A percentile compares a stretch with the other conserved stretches of the same genome.
These are phyloP conservation scores for Esox masquinongy DNA, from an alignment of 2,797 vertebrate genomes.

Conservation along the genomic window DNA sequence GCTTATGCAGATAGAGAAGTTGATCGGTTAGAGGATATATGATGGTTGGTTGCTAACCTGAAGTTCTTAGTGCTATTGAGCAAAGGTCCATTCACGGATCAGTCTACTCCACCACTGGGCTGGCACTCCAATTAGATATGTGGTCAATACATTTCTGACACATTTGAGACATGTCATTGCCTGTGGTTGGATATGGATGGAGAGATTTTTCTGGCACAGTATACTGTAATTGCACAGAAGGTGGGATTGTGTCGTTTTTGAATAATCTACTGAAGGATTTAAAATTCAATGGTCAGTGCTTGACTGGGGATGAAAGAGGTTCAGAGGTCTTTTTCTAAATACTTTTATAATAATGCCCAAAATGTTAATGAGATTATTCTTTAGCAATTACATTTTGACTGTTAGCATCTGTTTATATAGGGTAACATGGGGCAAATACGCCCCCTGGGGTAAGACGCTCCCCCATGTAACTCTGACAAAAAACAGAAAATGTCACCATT, in stretches of 20 bases:
- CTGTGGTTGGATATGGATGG: neutral
- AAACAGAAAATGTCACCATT: no score
- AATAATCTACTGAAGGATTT: neutral
- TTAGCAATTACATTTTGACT: no score
- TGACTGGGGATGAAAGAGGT: no score
- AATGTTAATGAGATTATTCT: no score
- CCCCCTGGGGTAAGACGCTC: no score
- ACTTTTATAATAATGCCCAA: no score
- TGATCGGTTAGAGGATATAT: constrained; percentile 62
- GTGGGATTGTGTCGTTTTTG: neutral
- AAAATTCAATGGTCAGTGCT: no score
- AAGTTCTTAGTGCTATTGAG: constrained; percentile 19
- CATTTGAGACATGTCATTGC: neutral
- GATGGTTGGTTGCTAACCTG: constrained; percentile 52
- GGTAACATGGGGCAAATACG: no score
- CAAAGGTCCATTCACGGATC: constrained; percentile 55
- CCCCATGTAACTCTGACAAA: no score
- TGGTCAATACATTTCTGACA: constrained; percentile 14
- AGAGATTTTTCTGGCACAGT: neutral
- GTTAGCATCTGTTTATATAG: no score
- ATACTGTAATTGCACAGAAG: neutral
- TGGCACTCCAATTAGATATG: constrained; percentile 60
- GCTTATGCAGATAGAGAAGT: constrained; percentile 68
- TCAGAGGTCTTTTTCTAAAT: no score
- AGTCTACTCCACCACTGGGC: constrained; percentile 57